Evolutionary conservation across 2,888 invertebrate genomes (phyloP), one percentile per base, ranked within the genome.

Genomic region (Pammene aurita): DNA sequence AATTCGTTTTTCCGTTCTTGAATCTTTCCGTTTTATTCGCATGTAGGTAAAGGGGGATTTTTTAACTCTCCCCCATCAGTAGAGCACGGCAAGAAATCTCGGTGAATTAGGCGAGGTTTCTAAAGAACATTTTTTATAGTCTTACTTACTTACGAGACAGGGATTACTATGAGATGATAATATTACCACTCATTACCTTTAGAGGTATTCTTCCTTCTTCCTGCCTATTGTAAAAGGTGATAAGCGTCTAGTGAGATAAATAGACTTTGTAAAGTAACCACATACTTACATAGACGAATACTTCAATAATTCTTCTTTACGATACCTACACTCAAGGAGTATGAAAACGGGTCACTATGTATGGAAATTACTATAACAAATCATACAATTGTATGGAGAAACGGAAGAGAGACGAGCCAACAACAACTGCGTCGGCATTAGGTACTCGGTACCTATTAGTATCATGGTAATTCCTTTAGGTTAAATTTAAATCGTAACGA

Each of bases 41-140:
- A 60, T 26, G 26, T 26, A 26, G 34, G 14, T 60, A 46, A 60
- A 60, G 60, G 60, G 11, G 46, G 46, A 46, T 60, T 46, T 60
- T 58, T 46, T 60, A 60, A 46, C 44, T 16, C 34, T 5, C 46
- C 35, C 46, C 13, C 6, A 13, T 26, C 26, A 14, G 42, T 44
- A 26, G 44, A 5, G 38, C 35, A 5, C 4, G 38, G n/a, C 5
- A 57, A 18, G 18, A 34, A 34, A 14, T 14, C 60, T 60, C 4
- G n/a, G 44, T 34, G 56, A 57, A 18, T 16, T 46, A 46, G 34
- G 46, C 46, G 26, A 60, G 46, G 11, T 60, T 60, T 44, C 46
- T 48, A 13, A 58, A 26, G 10, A 60, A 11, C 5, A 16, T 35
- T 61, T 46, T 46, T 61, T 48, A 34, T 11, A 16, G 34, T 14